Evolutionary conservation across 2,888 invertebrate genomes (phyloP), one percentile per base, ranked within the genome.

Genomic region (Notodonta dromedarius): DNA sequence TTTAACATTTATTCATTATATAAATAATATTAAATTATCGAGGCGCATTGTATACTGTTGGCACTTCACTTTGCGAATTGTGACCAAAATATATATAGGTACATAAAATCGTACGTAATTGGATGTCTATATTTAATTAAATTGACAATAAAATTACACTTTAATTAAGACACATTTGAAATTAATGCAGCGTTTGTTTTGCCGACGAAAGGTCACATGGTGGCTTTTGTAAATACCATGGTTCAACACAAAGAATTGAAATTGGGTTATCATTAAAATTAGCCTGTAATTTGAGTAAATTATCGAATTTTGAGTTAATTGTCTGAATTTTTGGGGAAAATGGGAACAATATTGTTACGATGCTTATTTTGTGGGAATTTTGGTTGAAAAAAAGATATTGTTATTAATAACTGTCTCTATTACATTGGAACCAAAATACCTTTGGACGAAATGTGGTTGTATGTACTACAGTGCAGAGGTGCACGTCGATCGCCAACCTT

Each of bases 221-320:
- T 54, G 13, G 61, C 56, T 67, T 62, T 60, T 62, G 63, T 61
- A 61, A 71, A 76, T 70, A 74, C 68, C 65, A 63, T 58, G 60
- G 50, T 58, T 63, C 35, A 65, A 61, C 67, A 70, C 59, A 70
- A 63, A 63, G 73, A 80, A 80, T 78, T 74, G 71, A 66, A 79
- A 79, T 76, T 60, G 72, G 63, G 58, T 66, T 75, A 76, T 77
- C 76, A 77, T 78, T 77, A 68, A 73, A 80, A 76, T 79, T 67
- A 61, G 60, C 62, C 56, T 59, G 56, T 59, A 67, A 69, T 66
- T 70, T 66, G n/a, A n/a, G n/a, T 52, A 69, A 56, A 59, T 63
- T 59, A 55, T 63, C 53, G 50, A 32, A 56, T 50, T 46, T 46
- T n/a, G 44, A 14, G 54, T 40, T 42, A 24, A 24, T 44, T 42